These are phyloP conservation scores for Dicyrtoma fusca DNA, from an alignment of 2,888 invertebrate genomes.

Conservation along the genomic window DNA sequence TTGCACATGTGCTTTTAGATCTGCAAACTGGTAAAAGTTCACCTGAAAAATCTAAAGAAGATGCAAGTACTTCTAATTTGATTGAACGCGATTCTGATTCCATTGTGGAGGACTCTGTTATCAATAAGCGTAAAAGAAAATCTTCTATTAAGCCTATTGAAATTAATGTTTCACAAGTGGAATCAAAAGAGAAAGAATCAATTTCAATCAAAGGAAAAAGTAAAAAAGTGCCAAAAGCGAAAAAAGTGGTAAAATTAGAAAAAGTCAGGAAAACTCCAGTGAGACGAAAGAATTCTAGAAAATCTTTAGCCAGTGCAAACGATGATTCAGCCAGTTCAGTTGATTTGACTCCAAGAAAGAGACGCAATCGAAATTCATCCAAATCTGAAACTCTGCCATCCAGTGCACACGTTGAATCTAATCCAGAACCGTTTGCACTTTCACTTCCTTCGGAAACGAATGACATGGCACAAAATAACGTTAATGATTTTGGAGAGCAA, in stretches of 20 bases:
- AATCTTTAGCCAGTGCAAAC: background rate
- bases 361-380: too few species aligned
- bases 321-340: too few species aligned
- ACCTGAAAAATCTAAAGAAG: slow-evolving; percentile 24
- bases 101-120: slow-evolving; percentile 1
- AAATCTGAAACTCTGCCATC: too few species aligned
- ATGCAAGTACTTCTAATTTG: background rate
- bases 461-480: too few species aligned
- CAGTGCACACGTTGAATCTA: too few species aligned
- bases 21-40: slow-evolving; percentile 34
- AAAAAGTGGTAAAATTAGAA: background rate
- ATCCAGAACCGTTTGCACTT: too few species aligned
- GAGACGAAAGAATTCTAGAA: background rate
- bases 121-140: slow-evolving; percentile 12
- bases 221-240: background rate
- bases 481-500: background rate
- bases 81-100: background rate
- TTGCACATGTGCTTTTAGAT: slow-evolving; percentile 31
- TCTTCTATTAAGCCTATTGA: slow-evolving; percentile 2
- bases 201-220: background rate
- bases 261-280: background rate
- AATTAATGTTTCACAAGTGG: background rate
- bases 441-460: too few species aligned
- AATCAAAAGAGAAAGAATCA: background rate
- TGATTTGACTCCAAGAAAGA: too few species aligned